phyloP scores from a whole-genome alignment of 2,888 invertebrate species.

The Sceliomorpha sp. region DNA sequence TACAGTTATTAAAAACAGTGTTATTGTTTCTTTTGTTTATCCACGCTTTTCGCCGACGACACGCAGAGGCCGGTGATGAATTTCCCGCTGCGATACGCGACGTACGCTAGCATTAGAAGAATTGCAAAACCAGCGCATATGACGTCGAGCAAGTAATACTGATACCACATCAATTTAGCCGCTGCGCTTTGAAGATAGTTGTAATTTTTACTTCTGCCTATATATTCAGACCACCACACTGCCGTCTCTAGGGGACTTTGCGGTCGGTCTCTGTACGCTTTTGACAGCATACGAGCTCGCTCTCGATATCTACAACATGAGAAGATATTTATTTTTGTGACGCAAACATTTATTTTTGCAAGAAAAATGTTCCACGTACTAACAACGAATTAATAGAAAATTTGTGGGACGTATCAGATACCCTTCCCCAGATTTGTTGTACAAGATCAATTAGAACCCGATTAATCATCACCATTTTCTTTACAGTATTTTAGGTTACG shows the following conservation, averaged over 20 bases:
- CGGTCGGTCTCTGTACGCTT: slow-evolving; percentile 83
- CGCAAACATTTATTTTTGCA: slow-evolving; percentile 12
- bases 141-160: slow-evolving; percentile 63
- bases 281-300: slow-evolving; percentile 81
- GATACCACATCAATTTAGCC: slow-evolving; percentile 61
- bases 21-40: slow-evolving; percentile 43
- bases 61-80: slow-evolving; percentile 5
- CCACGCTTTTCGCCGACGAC: background rate
- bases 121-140: slow-evolving; percentile 29
- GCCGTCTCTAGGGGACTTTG: slow-evolving; percentile 83
- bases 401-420: too few species aligned
- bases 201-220: slow-evolving; percentile 82
- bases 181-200: slow-evolving; percentile 59
- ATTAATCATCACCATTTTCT: too few species aligned
- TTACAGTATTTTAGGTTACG: too few species aligned
- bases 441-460: too few species aligned
- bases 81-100: slow-evolving; percentile 45
- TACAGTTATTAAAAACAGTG: slow-evolving; percentile 51
- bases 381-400: too few species aligned
- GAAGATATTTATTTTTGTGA: slow-evolving; percentile 21
- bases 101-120: slow-evolving; percentile 35
- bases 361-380: too few species aligned
- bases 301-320: slow-evolving; percentile 81
- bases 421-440: too few species aligned
- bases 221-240: slow-evolving; percentile 85